Evolutionary conservation across 2,888 invertebrate genomes (phyloP), one percentile per base, ranked within the genome.

Genomic region (Sycophila texana): DNA sequence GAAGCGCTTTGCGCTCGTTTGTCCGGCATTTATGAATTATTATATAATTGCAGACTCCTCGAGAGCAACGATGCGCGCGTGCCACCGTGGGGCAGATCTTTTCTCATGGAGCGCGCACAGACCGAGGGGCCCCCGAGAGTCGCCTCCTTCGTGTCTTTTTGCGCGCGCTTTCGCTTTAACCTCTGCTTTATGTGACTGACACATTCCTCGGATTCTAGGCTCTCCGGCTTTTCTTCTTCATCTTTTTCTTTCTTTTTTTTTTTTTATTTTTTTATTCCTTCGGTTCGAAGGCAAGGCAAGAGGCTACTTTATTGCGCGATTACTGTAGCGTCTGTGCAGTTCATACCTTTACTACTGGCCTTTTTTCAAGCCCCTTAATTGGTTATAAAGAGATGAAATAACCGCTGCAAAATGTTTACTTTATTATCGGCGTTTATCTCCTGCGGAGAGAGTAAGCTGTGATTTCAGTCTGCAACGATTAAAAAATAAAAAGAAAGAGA

Each of bases 21-120:
- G 55, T 63, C 65, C 51, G 74, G 77, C 61, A 73, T 77, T 77
- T 77, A 77, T 79, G 79, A 79, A 79, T 75, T 79, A 79, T 79
- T 75, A 74, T 67, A 75, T 79, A 79, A 79, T 79, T 75, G 53
- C 72, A 79, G 79, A 49, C 61, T 70, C 49, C 39, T 26, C 30
- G 53, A 30, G 53, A n/a, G 47, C 57, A 57, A 66, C 10, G 58
- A 60, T 60, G 67, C 58, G 66, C 22, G 58, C 67, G 53, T 53
- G 51, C 60, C 53, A 67, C 53, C 22, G 22, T 26, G 61, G 18
- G 53, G 51, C 16, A 57, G 47, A 68, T 58, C 49, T 74, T 78
- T 77, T 78, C 78, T 78, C 78, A 78, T 22, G 67, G 60, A 47
- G 49, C 57, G 14, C 18, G 30, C 58, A 58, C 13, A 53, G 61